phyloP scores from a whole-genome alignment of 1,140 invertebrate genomes.

The Oedothorax gibbosus region DNA sequence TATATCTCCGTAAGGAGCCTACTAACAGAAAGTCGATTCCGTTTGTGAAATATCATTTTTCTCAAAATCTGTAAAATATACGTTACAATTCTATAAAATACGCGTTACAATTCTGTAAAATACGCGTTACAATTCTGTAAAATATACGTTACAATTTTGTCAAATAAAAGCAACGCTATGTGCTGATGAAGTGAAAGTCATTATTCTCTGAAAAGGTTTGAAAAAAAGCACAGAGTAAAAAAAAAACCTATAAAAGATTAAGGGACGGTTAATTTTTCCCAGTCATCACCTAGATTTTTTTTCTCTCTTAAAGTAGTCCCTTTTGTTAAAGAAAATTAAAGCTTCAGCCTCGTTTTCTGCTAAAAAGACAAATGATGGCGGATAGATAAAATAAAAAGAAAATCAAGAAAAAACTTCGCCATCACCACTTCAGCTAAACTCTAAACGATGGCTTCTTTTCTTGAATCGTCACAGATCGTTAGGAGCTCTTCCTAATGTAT shows the following conservation, averaged over 20 bases:
- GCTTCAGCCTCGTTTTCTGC: not conserved
- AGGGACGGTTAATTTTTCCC: slow-evolving; percentile 28
- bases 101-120: no score
- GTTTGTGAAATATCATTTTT: no score
- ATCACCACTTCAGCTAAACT: slow-evolving; percentile 3
- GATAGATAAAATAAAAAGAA: not conserved
- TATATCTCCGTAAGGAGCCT: no score
- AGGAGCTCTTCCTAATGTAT: slow-evolving; percentile 37
- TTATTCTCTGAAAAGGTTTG: slow-evolving; percentile 3
- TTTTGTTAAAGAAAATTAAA: slow-evolving; percentile 33
- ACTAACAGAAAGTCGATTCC: no score
- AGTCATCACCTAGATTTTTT: not conserved
- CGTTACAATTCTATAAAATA: no score
- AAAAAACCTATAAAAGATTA: slow-evolving; percentile 18
- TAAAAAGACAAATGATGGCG: slow-evolving; percentile 37
- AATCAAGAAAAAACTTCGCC: not conserved
- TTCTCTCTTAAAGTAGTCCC: slow-evolving; percentile 6
- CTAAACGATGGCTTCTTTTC: slow-evolving; percentile 21
- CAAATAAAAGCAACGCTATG: no score
- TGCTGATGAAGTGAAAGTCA: not conserved
- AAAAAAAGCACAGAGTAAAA: not conserved
- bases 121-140: no score
- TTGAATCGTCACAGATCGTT: slow-evolving; percentile 22
- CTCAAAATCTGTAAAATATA: no score
- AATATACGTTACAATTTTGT: no score